A percentile compares a stretch with the other conserved stretches of the same genome.
These are phyloP conservation scores for Coranthus polyacanthus DNA, from an alignment of 2,797 vertebrate species.

Conservation along the genomic window DNA sequence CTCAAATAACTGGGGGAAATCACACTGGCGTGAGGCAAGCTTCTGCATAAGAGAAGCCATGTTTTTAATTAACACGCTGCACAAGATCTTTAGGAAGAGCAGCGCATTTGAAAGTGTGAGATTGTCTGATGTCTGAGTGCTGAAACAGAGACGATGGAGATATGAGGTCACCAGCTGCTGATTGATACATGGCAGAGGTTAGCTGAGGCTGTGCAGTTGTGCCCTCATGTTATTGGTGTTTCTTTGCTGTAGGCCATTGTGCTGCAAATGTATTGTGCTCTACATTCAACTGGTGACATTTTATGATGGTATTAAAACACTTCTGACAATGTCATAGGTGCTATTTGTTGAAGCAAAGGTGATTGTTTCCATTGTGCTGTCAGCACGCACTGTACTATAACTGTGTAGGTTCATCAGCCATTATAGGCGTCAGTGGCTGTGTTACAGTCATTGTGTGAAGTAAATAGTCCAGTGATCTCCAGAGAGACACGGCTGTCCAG, in stretches of 20 bases:
- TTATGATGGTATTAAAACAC: conserved; percentile 4
- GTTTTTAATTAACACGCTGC: conserved; percentile 64
- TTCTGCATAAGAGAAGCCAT: conserved; percentile 34
- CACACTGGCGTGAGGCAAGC: conserved; percentile 17
- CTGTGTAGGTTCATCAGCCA: conserved; percentile 43
- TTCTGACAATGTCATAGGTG: not conserved
- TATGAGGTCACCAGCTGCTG: conserved; percentile 63
- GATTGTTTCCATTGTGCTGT: conserved; percentile 1
- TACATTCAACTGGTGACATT: conserved; percentile 21
- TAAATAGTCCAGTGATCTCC: conserved; percentile 3
- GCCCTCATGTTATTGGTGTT: conserved; percentile 32
- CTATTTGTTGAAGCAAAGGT: conserved; percentile 10
- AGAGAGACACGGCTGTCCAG: conserved; percentile 1
- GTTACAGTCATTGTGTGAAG: conserved; percentile 36
- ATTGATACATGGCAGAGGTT: conserved; percentile 57
- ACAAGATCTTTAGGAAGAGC: conserved; percentile 49
- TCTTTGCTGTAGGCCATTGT: conserved; percentile 8
- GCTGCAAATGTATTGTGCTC: conserved; percentile 1
- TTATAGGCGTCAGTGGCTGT: conserved; percentile 38
- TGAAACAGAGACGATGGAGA: conserved; percentile 53
- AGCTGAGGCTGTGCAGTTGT: conserved; percentile 45
- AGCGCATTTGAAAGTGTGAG: conserved; percentile 28
- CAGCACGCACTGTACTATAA: conserved; percentile 10
- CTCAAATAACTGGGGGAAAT: conserved; percentile 18
- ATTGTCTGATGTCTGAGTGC: conserved; percentile 33